Base-by-base conservation (phyloP, 2,113 vertebrate genomes). In the Hystrix cristata region DNA sequence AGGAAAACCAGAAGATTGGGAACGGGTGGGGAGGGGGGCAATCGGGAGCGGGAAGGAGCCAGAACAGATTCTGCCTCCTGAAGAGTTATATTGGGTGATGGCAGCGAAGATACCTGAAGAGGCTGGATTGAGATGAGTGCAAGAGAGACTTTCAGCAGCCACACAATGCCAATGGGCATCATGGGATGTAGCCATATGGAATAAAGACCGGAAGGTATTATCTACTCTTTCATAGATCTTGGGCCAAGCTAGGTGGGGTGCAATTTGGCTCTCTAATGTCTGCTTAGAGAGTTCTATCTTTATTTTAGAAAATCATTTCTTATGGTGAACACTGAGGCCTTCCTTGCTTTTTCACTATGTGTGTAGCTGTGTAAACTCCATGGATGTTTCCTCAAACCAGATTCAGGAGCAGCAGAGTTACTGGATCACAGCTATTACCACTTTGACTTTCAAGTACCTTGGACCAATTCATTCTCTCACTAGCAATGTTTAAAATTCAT, bases 231-330 rank as follows among this genome's bases (percentile, higher is more conserved):
- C 29, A 15, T 53, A 85, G 31, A 76, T 94, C 72, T 93, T 74
- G 67, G 55, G 15, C 62, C 74, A 69, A 34, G 23, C 60, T 29
- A 92, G 48, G 19, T 72, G 34, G n/a, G 21, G 23, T 38, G 10
- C 13, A 53, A 21, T 80, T 74, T 55, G 78, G 55, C 15, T 93
- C 34, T 72, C 46, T 76, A 51, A 27, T 29, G 46, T 76, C 72
- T 76, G 85, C 19, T 94, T 65, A 64, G 81, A 55, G 13, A 78
- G 67, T 76, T 23, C 21, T 80, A n/a, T 4, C 62, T 59, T 84
- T 65, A 59, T 23, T 43, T 43, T 89, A 94, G 38, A 67, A 93
- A 93, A 82, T 84, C 55, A 62, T 53, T 86, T 94, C 59, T 91
- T 43, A 88, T 82, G 38, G 38, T 23, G 21, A 53, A 34, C 48